A percentile compares a stretch with the other conserved stretches of the same genome.
These are phyloP conservation scores for Alaudala cheleensis DNA, from an alignment of 2,113 vertebrate genomes.

Conservation along the genomic window DNA sequence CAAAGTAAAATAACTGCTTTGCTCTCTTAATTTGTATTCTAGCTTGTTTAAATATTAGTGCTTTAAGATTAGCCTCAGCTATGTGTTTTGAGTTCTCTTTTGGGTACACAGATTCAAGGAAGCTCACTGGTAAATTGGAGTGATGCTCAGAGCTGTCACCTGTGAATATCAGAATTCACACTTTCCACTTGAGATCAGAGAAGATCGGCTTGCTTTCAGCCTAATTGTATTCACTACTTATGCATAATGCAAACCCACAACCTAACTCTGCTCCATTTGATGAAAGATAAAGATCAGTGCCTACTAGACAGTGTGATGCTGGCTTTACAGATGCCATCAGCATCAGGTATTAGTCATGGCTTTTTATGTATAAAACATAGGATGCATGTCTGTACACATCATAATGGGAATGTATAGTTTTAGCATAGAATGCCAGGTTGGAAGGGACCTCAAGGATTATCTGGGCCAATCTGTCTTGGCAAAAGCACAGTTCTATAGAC, in stretches of 20 bases:
- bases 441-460: not conserved
- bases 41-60: not conserved
- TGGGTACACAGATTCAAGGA: not conserved
- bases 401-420: not conserved
- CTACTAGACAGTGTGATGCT: not conserved
- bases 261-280: not conserved
- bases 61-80: not conserved
- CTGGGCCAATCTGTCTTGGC: not conserved
- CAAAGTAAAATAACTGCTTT: not conserved
- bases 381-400: not conserved
- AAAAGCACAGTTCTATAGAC: not conserved
- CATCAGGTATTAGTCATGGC: not conserved
- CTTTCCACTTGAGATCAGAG: slow-evolving; percentile 15
- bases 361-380: not conserved
- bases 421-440: not conserved
- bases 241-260: slow-evolving; percentile 35
- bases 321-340: not conserved
- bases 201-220: not conserved
- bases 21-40: not conserved
- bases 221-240: slow-evolving; percentile 21
- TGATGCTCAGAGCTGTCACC: not conserved
- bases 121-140: not conserved
- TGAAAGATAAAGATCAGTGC: slow-evolving; percentile 7
- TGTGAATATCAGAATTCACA: slow-evolving; percentile 5
- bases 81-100: rapidly evolving